Base-by-base conservation (phyloP, 2,797 vertebrate genomes). In the Neopelma chrysocephalum region DNA sequence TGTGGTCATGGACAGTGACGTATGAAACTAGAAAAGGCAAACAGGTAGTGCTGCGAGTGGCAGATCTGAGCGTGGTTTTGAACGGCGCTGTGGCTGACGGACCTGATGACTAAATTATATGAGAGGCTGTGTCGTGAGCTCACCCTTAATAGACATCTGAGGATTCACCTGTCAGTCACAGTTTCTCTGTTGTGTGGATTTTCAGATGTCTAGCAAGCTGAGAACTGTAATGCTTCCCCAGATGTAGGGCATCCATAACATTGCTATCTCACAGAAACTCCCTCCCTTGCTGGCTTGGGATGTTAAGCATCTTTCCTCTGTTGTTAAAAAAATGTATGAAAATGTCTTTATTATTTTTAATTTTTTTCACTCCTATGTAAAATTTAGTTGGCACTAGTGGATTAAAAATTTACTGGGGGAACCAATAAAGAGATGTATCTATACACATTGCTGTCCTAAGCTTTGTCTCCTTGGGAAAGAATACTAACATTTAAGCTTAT, bases 71-170 rank as follows among this genome's bases (percentile, higher is more conserved):
- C 38, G 29, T 93, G 94, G 83, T 82, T 83, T 61, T 90, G 87
- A 70, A 88, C 11, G 6, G 87, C 6, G 9, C 82, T 96, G 90
- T 0, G 1, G 83, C 95, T 95, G 92, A 66, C 64, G 87, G 92
- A 45, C 47, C 85, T 96, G 96, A 94, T 96, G 94, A 71, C 91
- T 96, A 94, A 93, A 96, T 97, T 97, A 93, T 68, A 89, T 1
- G 56, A 92, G 87, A 93, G 64, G 73, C 89, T 85, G 86, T 0
- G 7, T 62, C 12, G 16, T 93, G 89, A 97, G 90, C 94, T 97
- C 89, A 93, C 81, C 89, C 90, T 54, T 94, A 92, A 92, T 79
- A 85, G 93, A 77, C 86, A 94, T 89, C 83, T 66, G 51, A 85
- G 93, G 77, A 42, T 76, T 92, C 34, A 71, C 86, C 90, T 80